Evolutionary conservation across 2,113 vertebrate genomes (phyloP).

Genomic region (Campylorhamphus procurvoides): DNA sequence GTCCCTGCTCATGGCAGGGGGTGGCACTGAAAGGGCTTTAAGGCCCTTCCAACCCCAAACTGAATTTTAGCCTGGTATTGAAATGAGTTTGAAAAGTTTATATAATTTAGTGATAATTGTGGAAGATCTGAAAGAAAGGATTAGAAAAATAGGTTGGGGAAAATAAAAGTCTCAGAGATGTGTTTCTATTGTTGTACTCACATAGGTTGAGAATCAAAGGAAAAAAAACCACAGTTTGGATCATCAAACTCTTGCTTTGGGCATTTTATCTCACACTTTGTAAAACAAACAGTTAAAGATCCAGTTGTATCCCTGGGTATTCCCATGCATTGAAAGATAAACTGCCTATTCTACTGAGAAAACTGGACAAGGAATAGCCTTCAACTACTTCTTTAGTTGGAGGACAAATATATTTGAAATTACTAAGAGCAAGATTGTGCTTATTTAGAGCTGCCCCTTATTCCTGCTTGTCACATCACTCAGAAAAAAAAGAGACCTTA

Average conservation of each 20-base stretch:
- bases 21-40: too few relatives aligned
- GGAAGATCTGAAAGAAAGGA: neutral
- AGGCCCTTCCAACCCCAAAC: neutral
- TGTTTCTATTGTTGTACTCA: neutral
- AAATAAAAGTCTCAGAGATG: neutral
- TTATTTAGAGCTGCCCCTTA: neutral
- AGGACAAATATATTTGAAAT: neutral
- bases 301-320: neutral
- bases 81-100: neutral
- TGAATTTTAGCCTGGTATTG: neutral
- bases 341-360: neutral
- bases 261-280: neutral
- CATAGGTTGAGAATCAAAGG: neutral
- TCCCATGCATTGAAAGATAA: neutral
- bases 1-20: neutral
- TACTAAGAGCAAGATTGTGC: neutral
- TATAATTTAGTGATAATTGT: neutral
- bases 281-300: neutral
- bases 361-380: neutral
- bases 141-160: neutral
- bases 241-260: neutral
- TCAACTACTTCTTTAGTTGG: neutral
- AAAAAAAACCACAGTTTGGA: neutral
- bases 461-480: neutral
- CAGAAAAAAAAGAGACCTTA: neutral